Base-by-base conservation (phyloP, 2,113 vertebrate genomes). In the Artemisiospiza belli region DNA sequence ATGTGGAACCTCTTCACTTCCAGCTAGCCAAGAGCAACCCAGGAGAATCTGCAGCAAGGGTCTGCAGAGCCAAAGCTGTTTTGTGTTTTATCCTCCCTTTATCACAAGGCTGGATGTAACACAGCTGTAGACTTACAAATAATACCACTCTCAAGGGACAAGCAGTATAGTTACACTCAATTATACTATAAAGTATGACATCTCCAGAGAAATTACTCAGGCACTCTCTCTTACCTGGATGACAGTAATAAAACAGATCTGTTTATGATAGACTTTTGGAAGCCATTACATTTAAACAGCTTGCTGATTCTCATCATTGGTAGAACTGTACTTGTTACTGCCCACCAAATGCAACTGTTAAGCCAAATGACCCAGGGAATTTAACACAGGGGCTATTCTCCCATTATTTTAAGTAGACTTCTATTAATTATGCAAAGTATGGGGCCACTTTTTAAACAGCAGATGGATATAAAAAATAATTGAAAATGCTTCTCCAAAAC, bases 211-310 rank as follows among this genome's bases (percentile, higher is more conserved):
- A 96, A 97, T 96, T 93, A 96, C 90, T 64, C 83, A 4, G 31
- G 83, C 92, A 66, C 73, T 95, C 74, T 96, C 94, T 95, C 94
- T 87, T 96, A 97, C 94, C 96, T 97, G 92, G 79, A 90, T 93
- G 96, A 95, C 95, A 96, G 90, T 92, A 94, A 97, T 96, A 94
- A 95, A 97, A 94, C 92, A 96, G 95, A 97, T 96, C 92, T 92
- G 92, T 95, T 96, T 96, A 96, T 93, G 93, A 96, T 93, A 57
- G 92, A 96, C 93, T 96, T 96, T 93, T 74, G 83, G 94, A 95
- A 96, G 87, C 85, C 57, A 72, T 94, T 96, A 92, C 18, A 8
- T 75, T 96, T 87, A 94, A 94, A 93, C 73, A 96, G 90, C 94
- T 95, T 95, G 88, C 94, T 96, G 86, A 93, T 90, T 82, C 86